Conservation (phyloP, 2,888 invertebrate genomes). For the Erebia epiphron region DNA sequence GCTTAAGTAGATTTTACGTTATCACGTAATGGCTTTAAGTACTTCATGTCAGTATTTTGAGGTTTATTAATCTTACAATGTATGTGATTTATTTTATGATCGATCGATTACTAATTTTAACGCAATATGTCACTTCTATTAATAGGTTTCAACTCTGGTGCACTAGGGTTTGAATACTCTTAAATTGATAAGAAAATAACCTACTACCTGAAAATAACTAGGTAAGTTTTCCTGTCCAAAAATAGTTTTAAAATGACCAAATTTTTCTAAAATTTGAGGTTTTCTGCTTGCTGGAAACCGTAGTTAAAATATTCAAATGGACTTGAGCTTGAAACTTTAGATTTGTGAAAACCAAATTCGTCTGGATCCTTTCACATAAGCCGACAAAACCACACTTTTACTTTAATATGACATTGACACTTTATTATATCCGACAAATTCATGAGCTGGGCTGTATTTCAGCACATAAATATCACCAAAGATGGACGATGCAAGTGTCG, state of each 20-base stretch:
- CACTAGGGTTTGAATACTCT: too few species aligned
- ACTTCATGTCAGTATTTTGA: slow-evolving; percentile 17
- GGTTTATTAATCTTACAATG: slow-evolving; percentile 35
- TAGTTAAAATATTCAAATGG: background rate
- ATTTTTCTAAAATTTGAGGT: too few species aligned
- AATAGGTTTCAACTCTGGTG: background rate
- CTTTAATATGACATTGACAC: slow-evolving; percentile 22
- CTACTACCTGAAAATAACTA: background rate
- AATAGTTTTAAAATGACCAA: background rate
- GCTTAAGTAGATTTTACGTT: slow-evolving; percentile 30
- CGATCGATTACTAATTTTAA: slow-evolving; percentile 20
- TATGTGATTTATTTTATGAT: slow-evolving; percentile 35
- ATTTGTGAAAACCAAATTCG: background rate
- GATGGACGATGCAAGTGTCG: slow-evolving; percentile 28
- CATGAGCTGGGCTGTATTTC: slow-evolving; percentile 15
- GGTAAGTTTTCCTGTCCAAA: background rate
- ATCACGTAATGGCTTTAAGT: slow-evolving; percentile 29
- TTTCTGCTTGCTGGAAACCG: too few species aligned
- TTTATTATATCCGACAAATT: slow-evolving; percentile 13
- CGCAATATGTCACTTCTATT: slow-evolving; percentile 14
- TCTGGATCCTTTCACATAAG: background rate
- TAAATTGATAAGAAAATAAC: too few species aligned
- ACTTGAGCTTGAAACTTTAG: background rate
- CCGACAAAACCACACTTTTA: slow-evolving; percentile 3
- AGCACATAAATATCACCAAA: slow-evolving; percentile 28